Base-by-base conservation (phyloP, 2,113 vertebrate species). In the Prinia subflava region DNA sequence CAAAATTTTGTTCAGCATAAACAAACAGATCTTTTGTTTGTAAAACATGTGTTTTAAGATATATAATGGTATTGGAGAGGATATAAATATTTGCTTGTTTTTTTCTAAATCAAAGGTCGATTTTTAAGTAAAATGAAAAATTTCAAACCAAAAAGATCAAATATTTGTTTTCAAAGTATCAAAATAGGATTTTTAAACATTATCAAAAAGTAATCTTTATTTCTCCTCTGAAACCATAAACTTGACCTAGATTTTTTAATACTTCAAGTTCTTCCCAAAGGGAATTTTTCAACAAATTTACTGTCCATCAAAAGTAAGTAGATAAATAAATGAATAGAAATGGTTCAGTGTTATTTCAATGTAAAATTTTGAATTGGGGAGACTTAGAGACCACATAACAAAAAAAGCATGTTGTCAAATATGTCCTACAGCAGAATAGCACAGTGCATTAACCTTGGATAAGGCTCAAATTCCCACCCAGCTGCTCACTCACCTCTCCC, bases 171-270 rank as follows among this genome's bases (percentile, higher is more conserved):
- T 87, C 9, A 56, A 79, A 85, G 21, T 79, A 71, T 37, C 11
- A 49, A 71, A 83, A 85, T 41, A 52, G 5, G 12, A 37, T 73
- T 81, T 95, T 91, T 23, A 41, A 83, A 65, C 0, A 49, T 87
- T 68, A 33, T 60, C 22, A 85, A 82, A 90, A 62, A 37, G 10
- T 49, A 69, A 56, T 65, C 22, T 12, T 39, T 79, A 64, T 80
- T 90, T 85, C 11, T 88, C 3, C 76, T 90, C 59, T 80, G 74
- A 73, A 95, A 76, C 28, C 42, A 57, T 57, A 64, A 83, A 88
- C 53, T 80, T 88, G 82, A 90, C 82, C 49, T 77, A 95, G 75
- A 90, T 96, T 90, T 94, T 94, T 87, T 6, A 83, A 47, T 56
- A 76, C 8, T 90, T 90, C 37, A 62, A 53, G 8, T 65, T 87